phyloP scores from a whole-genome alignment of 2,888 invertebrate genomes.

The Chymomyza amoena region DNA sequence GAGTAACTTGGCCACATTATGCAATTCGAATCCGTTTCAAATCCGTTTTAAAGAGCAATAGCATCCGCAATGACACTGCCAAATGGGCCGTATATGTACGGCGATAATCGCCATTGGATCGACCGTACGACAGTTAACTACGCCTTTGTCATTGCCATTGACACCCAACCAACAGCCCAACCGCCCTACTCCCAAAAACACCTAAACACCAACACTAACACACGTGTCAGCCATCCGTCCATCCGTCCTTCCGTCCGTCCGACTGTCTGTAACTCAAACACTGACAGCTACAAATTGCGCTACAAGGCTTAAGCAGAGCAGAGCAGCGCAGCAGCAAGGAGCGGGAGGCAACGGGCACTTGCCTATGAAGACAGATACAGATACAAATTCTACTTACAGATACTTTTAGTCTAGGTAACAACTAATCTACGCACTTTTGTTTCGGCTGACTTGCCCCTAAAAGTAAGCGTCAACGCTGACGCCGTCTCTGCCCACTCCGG shows the following conservation, averaged over 20 bases:
- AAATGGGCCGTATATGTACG: constrained; percentile 20
- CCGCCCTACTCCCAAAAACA: constrained; percentile 31
- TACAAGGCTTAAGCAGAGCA: constrained; percentile 45
- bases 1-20: neutral
- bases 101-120: constrained; percentile 62
- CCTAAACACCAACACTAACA: constrained; percentile 41
- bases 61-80: constrained; percentile 7
- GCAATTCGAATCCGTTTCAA: constrained; percentile 4
- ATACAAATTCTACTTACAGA: neutral
- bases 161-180: constrained; percentile 41
- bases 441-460: constrained; percentile 20
- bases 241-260: constrained; percentile 15
- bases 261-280: constrained; percentile 30
- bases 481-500: neutral
- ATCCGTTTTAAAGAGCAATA: constrained; percentile 7
- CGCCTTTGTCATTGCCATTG: constrained; percentile 53
- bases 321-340: neutral
- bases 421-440: constrained; percentile 2
- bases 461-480: constrained; percentile 55
- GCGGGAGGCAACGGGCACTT: constrained; percentile 19
- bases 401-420: neutral
- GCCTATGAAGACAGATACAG: constrained; percentile 22
- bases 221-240: constrained; percentile 58
- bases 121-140: constrained; percentile 48
- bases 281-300: constrained; percentile 73